Percentiles rank a stretch among this genome's conserved stretches.
phyloP scores from a whole-genome alignment of 30 jellyfish, hydroid and myxozoan species.

The Aurelia coerulea region DNA sequence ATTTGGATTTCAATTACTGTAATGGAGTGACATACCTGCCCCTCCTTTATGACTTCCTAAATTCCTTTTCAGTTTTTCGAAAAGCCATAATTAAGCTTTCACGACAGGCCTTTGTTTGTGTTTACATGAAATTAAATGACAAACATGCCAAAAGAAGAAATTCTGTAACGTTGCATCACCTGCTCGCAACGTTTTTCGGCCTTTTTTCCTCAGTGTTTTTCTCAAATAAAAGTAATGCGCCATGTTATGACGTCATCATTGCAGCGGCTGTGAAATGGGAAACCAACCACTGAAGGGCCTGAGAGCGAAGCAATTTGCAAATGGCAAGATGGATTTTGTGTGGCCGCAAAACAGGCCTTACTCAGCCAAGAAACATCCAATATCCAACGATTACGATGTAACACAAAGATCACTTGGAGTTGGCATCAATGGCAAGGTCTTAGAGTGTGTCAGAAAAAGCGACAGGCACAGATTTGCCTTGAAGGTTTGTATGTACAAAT shows the following conservation, averaged over 20 bases:
- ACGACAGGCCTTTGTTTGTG: too few species aligned
- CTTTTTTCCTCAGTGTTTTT: too few species aligned
- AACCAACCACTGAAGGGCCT: slow-evolving; percentile 52
- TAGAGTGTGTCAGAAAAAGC: slow-evolving; percentile 82
- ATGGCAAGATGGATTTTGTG: slow-evolving; percentile 72
- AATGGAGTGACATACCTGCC: too few species aligned
- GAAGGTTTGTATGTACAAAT: slow-evolving; percentile 60
- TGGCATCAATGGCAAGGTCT: slow-evolving; percentile 95
- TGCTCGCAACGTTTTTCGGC: too few species aligned
- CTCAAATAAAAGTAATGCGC: too few species aligned
- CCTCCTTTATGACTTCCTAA: too few species aligned
- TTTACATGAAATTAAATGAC: too few species aligned
- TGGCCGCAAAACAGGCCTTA: slow-evolving; percentile 98
- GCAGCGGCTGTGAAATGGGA: slow-evolving; percentile 55
- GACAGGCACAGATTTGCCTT: slow-evolving; percentile 88
- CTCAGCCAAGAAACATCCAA: slow-evolving; percentile 75
- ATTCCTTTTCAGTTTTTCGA: too few species aligned
- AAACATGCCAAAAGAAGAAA: too few species aligned
- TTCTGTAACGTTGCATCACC: too few species aligned
- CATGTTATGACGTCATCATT: background rate
- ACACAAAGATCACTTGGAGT: slow-evolving; percentile 94
- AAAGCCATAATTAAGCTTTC: too few species aligned
- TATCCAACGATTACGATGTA: slow-evolving; percentile 76
- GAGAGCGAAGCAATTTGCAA: slow-evolving; percentile 3
- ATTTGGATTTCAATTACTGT: too few species aligned